Conservation (phyloP, 2,797 vertebrate species). For the Capromys pilorides region DNA sequence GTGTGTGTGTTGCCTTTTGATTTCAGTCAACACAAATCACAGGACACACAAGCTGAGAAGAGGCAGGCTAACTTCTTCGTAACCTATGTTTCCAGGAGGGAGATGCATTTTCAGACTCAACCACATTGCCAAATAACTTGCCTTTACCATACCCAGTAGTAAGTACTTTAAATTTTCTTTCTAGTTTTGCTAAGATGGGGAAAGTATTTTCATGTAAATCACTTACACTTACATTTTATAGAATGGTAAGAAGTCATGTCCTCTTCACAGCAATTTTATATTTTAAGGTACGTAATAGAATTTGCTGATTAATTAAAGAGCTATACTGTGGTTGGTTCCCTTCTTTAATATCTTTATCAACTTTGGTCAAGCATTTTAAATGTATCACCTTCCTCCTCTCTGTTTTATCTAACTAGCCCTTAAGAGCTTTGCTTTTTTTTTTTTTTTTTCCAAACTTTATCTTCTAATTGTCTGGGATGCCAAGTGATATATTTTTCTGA, state of each 20-base stretch:
- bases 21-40: not conserved
- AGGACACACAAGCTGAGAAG: not conserved
- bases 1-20: not conserved
- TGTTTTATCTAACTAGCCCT: not conserved
- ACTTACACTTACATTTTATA: not conserved
- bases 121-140: not conserved
- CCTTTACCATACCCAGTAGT: not conserved
- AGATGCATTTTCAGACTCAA: not conserved
- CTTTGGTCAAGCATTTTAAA: not conserved
- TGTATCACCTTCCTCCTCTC: not conserved
- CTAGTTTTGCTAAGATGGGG: not conserved
- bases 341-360: not conserved
- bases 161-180: not conserved
- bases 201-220: not conserved
- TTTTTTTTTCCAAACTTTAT: conserved; percentile 28
- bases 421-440: not conserved
- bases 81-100: not conserved
- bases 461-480: not conserved
- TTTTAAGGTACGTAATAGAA: not conserved
- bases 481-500: not conserved
- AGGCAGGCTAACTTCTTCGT: not conserved
- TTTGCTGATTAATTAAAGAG: not conserved
- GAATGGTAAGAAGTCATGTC: not conserved
- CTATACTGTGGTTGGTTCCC: not conserved
- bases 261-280: not conserved